These are phyloP conservation scores for Isaurus tuberculatus DNA, from an alignment of 92 coral and sea anemone genomes.

Conservation along the genomic window DNA sequence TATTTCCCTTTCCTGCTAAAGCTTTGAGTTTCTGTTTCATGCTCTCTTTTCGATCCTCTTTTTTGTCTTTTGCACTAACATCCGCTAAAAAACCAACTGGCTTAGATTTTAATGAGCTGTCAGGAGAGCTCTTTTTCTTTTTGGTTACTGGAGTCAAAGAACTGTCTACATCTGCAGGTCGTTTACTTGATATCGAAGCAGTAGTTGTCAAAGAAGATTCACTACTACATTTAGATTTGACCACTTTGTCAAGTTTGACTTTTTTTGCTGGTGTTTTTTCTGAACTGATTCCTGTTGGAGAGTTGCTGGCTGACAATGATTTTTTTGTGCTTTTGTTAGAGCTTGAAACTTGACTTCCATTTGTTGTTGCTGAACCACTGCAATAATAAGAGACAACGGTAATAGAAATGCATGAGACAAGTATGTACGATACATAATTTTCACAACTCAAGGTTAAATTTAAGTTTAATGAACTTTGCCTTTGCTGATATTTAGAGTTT, in stretches of 20 bases:
- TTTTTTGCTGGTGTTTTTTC: conserved; percentile 57
- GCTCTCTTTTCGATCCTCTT: conserved; percentile 72
- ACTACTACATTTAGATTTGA: conserved; percentile 47
- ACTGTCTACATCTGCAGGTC: conserved; percentile 44
- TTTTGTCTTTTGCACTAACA: conserved; percentile 56
- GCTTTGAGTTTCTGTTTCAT: conserved; percentile 88
- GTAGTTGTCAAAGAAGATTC: conserved; percentile 37
- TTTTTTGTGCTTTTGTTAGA: conserved; percentile 52
- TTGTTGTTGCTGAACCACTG: neutral
- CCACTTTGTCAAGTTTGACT: conserved; percentile 52
- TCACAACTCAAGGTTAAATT: too few relatives aligned
- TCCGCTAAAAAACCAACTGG: conserved; percentile 77
- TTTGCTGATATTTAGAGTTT: too few relatives aligned
- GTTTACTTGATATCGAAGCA: conserved; percentile 21
- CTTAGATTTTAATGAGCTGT: conserved; percentile 38
- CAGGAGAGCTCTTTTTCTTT: conserved; percentile 65
- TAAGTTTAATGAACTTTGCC: too few relatives aligned
- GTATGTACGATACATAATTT: too few relatives aligned
- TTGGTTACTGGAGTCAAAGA: conserved; percentile 42
- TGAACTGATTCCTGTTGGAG: conserved; percentile 51
- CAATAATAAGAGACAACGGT: neutral
- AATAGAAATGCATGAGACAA: too few relatives aligned
- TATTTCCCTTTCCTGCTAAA: conserved; percentile 65
- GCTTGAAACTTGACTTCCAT: conserved; percentile 4
- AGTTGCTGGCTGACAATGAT: conserved; percentile 59